A percentile compares a stretch with the other conserved stretches of the same genome.
Conservation (phyloP, 2,888 invertebrate species). For the Ectobius pallidus region DNA sequence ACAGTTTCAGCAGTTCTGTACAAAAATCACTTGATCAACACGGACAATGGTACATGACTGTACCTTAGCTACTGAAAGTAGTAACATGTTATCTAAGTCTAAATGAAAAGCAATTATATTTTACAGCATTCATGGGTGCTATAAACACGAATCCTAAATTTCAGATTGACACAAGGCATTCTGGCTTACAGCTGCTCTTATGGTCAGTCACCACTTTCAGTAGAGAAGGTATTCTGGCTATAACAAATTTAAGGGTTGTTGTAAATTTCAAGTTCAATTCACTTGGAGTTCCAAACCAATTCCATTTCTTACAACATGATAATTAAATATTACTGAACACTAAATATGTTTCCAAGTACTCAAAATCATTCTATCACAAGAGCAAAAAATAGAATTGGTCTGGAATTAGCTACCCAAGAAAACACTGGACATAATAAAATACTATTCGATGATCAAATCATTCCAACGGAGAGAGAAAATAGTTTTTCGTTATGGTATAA, state of each 20-base stretch:
- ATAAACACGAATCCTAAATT: constrained; percentile 3
- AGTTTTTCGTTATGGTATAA: background rate
- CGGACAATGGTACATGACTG: background rate
- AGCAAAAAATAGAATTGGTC: constrained; percentile 17
- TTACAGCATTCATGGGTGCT: constrained; percentile 18
- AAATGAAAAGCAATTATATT: constrained; percentile 5
- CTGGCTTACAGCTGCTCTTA: background rate
- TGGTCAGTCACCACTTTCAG: constrained; percentile 11
- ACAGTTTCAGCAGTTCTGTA: background rate
- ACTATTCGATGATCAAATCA: background rate
- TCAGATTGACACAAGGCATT: constrained; percentile 2
- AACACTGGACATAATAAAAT: background rate
- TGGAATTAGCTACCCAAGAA: constrained; percentile 9
- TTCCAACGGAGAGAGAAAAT: background rate
- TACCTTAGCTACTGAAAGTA: constrained; percentile 18
- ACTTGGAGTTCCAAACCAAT: constrained; percentile 14
- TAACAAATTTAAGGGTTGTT: background rate
- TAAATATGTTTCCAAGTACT: background rate
- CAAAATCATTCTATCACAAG: background rate
- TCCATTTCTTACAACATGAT: constrained; percentile 7
- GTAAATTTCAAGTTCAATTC: background rate
- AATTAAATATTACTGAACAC: background rate
- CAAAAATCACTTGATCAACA: constrained; percentile 17
- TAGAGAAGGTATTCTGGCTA: constrained; percentile 8
- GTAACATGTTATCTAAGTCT: background rate